A percentile compares a stretch with the other conserved stretches of the same genome.
Evolutionary conservation across 2,113 vertebrate genomes (phyloP).

Genomic region (Perca schrenkii): DNA sequence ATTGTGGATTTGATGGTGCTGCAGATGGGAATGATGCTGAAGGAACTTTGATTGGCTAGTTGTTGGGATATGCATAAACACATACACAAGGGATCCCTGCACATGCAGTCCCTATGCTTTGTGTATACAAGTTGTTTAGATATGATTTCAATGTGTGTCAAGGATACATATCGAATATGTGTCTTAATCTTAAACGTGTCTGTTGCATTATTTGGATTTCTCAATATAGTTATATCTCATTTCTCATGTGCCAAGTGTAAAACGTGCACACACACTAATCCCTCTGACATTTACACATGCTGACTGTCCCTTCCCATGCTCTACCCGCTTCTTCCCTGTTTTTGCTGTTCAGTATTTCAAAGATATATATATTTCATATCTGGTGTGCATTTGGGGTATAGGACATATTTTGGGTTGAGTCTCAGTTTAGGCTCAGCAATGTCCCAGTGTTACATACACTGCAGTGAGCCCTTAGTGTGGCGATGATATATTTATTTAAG

Average conservation of each 20-base stretch:
- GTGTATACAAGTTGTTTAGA: not conserved
- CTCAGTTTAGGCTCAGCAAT: not conserved
- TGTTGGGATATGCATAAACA: constrained; percentile 17
- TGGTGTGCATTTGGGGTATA: not conserved
- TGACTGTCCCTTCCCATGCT: not conserved
- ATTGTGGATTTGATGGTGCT: constrained; percentile 26
- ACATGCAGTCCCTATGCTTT: not conserved
- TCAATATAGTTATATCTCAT: constrained; percentile 12
- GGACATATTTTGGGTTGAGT: not conserved
- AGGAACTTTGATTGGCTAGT: constrained; percentile 23
- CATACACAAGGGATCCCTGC: not conserved
- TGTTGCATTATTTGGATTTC: not conserved
- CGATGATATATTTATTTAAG: not conserved
- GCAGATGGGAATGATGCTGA: constrained; percentile 31
- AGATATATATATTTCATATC: constrained; percentile 7
- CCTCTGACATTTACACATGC: constrained; percentile 54
- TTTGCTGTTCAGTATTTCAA: constrained; percentile 55
- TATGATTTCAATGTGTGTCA: not conserved
- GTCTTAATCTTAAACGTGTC: not conserved
- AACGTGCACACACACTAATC: constrained; percentile 40
- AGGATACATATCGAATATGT: not conserved
- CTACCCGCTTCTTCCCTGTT: not conserved
- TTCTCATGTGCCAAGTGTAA: constrained; percentile 13
- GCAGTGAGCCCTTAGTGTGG: not conserved
- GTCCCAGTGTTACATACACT: not conserved